A percentile compares a stretch with the other conserved stretches of the same genome.
Evolutionary conservation across 1,140 invertebrate species (phyloP).

Genomic region (Cydia pomonella): DNA sequence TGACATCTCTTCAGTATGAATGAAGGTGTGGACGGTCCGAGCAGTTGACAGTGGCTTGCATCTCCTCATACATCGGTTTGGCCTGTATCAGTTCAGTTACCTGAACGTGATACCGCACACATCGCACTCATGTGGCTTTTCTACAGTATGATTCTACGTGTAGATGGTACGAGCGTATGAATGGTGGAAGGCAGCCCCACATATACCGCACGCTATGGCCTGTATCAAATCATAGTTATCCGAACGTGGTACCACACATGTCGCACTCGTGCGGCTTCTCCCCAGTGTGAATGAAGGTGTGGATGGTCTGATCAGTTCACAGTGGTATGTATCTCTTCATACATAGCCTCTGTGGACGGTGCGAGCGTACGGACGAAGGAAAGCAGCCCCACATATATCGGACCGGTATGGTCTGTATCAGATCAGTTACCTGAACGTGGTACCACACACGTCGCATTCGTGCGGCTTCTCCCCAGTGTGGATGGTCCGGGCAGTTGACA

Average conservation of each 20-base stretch:
- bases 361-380: slow-evolving; percentile 71
- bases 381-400: slow-evolving; percentile 82
- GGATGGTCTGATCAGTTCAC: slow-evolving; percentile 78
- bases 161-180: slow-evolving; percentile 76
- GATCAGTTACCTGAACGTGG: slow-evolving; percentile 65
- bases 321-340: slow-evolving; percentile 50
- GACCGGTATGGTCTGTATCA: slow-evolving; percentile 76
- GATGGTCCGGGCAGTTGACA: slow-evolving; percentile 77
- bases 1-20: not conserved
- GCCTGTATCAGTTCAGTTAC: slow-evolving; percentile 44
- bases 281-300: too few relatives aligned
- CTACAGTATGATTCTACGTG: slow-evolving; percentile 81
- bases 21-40: too few relatives aligned
- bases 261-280: slow-evolving; percentile 83
- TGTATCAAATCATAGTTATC: slow-evolving; percentile 61
- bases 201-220: slow-evolving; percentile 80
- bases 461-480: slow-evolving; percentile 83
- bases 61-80: too few relatives aligned
- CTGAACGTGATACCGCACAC: slow-evolving; percentile 81
- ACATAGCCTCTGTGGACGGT: slow-evolving; percentile 72
- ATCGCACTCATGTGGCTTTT: slow-evolving; percentile 83
- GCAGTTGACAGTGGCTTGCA: too few relatives aligned
- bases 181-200: slow-evolving; percentile 81
- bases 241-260: slow-evolving; percentile 81
- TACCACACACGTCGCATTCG: slow-evolving; percentile 83